Evolutionary conservation across 2,113 vertebrate species (phyloP).

Genomic region (Antigone vipio): DNA sequence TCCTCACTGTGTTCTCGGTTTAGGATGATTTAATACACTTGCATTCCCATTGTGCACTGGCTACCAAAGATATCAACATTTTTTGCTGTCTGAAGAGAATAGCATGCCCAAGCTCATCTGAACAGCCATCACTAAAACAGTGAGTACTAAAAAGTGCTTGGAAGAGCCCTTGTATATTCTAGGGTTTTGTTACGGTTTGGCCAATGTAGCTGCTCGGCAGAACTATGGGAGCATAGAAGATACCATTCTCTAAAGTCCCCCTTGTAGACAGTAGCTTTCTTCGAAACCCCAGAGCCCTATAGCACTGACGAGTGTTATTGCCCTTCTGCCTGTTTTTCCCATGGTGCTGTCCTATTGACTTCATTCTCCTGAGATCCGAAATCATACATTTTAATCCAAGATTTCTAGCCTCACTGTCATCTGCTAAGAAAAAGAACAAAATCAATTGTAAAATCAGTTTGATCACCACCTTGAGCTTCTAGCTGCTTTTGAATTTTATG

Average conservation of each 20-base stretch:
- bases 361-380: background rate
- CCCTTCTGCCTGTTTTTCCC: background rate
- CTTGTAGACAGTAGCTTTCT: background rate
- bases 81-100: background rate
- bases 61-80: background rate
- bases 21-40: background rate
- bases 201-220: background rate
- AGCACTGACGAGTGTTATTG: background rate
- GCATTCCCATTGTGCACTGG: background rate
- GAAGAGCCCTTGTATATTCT: background rate
- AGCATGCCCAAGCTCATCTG: background rate
- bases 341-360: background rate
- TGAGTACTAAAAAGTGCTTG: background rate
- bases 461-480: background rate
- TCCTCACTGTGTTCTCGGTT: background rate
- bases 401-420: background rate
- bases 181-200: background rate
- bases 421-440: background rate
- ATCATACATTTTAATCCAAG: background rate
- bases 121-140: background rate
- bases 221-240: background rate
- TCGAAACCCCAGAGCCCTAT: background rate
- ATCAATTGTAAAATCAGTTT: conserved; percentile 23
- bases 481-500: conserved; percentile 29
- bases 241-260: background rate